Evolutionary conservation across 2,113 vertebrate genomes (phyloP).

Genomic region (Phainopepla nitens): DNA sequence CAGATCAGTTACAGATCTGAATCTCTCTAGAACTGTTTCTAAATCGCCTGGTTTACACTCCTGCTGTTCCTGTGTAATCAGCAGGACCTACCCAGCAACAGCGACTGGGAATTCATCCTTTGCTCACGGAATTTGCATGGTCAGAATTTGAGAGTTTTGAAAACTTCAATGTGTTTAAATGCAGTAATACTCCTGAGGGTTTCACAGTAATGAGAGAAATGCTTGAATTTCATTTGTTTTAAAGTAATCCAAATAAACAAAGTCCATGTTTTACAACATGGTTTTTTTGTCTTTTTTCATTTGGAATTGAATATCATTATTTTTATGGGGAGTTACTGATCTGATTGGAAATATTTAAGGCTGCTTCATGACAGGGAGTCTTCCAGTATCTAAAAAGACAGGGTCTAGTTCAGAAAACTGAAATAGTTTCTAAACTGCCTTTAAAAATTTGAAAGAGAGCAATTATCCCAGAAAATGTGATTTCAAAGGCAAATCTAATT

Average conservation of each 20-base stretch:
- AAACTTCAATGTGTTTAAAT: constrained; percentile 14
- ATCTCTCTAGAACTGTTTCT: constrained; percentile 40
- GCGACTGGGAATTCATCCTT: neutral
- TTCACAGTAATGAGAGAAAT: constrained; percentile 5
- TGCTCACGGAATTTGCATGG: neutral
- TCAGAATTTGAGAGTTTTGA: constrained; percentile 27
- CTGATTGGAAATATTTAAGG: neutral
- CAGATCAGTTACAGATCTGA: constrained; percentile 6
- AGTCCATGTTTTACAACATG: neutral
- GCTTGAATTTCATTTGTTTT: neutral
- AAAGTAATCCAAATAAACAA: neutral
- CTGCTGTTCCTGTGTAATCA: neutral
- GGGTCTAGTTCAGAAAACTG: neutral
- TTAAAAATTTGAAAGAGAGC: neutral
- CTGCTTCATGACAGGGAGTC: neutral
- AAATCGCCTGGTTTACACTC: neutral
- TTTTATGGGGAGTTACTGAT: neutral
- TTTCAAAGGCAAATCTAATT: constrained; percentile 8
- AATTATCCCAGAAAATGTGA: neutral
- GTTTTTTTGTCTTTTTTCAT: too few relatives aligned
- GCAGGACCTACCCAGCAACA: neutral
- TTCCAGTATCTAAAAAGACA: neutral
- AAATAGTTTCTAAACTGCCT: neutral
- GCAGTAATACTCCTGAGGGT: neutral
- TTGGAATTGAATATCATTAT: neutral